These are phyloP conservation scores for Lissonota sp. DNA, from an alignment of 2,888 invertebrate species.

Conservation along the genomic window DNA sequence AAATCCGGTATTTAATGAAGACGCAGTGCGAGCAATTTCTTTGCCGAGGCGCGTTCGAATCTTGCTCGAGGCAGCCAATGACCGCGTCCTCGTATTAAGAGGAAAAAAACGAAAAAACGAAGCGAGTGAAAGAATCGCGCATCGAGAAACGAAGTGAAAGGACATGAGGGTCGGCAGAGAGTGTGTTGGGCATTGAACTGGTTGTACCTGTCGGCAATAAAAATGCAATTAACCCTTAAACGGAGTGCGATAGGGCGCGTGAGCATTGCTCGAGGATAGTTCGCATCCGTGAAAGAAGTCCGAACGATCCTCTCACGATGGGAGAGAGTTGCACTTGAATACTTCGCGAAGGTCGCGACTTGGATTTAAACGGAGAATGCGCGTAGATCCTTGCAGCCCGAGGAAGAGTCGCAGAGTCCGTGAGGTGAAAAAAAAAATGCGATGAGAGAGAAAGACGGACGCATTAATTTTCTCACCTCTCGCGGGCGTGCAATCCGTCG, in stretches of 20 bases:
- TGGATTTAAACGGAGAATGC: constrained; percentile 47
- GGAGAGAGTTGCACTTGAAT: constrained; percentile 39
- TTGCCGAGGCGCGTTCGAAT: constrained; percentile 44
- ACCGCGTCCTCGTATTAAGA: constrained; percentile 37
- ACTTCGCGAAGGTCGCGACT: constrained; percentile 44
- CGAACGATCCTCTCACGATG: constrained; percentile 19
- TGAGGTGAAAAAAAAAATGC: no score
- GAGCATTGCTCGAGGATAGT: constrained; percentile 22
- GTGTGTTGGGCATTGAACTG: constrained; percentile 54
- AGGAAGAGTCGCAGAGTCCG: no score
- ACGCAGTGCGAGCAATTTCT: constrained; percentile 61
- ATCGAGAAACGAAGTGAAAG: constrained; percentile 44
- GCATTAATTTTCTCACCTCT: constrained; percentile 66
- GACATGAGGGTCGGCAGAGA: constrained; percentile 30
- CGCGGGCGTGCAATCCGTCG: constrained; percentile 17
- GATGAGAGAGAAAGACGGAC: constrained; percentile 58
- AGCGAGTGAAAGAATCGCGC: constrained; percentile 34
- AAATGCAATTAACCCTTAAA: constrained; percentile 67
- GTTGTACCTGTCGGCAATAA: constrained; percentile 65
- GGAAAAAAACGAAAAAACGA: constrained; percentile 26
- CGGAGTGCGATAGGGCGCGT: constrained; percentile 48
- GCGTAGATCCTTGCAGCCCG: constrained; percentile 16
- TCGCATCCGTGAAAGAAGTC: constrained; percentile 6
- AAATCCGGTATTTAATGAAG: constrained; percentile 66
- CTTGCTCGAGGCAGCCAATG: constrained; percentile 56